Evolutionary conservation across 2,888 invertebrate genomes (phyloP).

Genomic region (Cheilosia grossa): DNA sequence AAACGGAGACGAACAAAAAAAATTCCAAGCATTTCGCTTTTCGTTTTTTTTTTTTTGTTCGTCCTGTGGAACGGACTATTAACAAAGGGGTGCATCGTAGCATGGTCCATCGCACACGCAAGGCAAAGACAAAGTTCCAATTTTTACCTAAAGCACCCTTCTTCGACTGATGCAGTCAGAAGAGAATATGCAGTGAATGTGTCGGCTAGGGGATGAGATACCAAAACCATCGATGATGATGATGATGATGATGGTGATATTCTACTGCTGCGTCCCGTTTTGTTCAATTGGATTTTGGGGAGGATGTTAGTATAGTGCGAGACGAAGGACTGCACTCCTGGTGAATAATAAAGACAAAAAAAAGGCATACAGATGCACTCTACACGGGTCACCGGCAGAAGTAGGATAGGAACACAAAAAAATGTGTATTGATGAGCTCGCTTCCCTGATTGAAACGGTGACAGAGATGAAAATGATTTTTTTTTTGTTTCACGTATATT

Average conservation of each 20-base stretch:
- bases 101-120: conserved; percentile 72
- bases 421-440: conserved; percentile 70
- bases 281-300: conserved; percentile 63
- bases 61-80: conserved; percentile 68
- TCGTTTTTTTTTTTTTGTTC: conserved; percentile 27
- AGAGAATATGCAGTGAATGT: conserved; percentile 25
- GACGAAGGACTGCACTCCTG: conserved; percentile 59
- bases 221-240: conserved; percentile 60
- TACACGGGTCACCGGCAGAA: conserved; percentile 37
- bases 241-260: conserved; percentile 56
- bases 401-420: conserved; percentile 44
- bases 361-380: conserved; percentile 46
- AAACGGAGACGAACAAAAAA: conserved; percentile 10
- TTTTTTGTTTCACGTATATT: no score
- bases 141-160: conserved; percentile 73
- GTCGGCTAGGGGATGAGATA: conserved; percentile 52
- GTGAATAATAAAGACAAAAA: conserved; percentile 26
- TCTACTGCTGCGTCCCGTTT: conserved; percentile 58
- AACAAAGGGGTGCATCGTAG: conserved; percentile 74
- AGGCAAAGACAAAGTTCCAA: conserved; percentile 75
- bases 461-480: conserved; percentile 74
- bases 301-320: conserved; percentile 45
- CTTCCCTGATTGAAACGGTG: conserved; percentile 74
- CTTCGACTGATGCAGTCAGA: conserved; percentile 34
- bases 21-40: conserved; percentile 41